phyloP scores from a whole-genome alignment of 1,140 invertebrate species.

The Drosophila watanabei region DNA sequence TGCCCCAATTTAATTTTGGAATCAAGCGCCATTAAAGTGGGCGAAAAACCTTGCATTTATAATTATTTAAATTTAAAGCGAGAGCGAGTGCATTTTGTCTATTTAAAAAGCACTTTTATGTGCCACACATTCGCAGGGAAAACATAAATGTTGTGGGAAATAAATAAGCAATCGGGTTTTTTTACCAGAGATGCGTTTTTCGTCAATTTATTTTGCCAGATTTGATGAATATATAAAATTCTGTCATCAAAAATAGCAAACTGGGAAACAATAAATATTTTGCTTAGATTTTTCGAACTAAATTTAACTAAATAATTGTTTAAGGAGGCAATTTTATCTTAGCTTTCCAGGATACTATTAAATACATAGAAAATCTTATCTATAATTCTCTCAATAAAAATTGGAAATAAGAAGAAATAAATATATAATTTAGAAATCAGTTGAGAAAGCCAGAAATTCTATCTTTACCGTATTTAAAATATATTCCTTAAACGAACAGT shows the following conservation, averaged over 20 bases:
- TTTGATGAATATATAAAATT: background rate
- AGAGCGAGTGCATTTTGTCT: conserved; percentile 10
- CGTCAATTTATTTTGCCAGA: background rate
- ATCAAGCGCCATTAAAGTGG: conserved; percentile 31
- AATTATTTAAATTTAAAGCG: conserved; percentile 15
- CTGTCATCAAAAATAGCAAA: background rate
- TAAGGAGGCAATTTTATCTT: background rate
- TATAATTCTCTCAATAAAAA: background rate
- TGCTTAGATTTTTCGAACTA: background rate
- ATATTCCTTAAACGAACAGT: background rate
- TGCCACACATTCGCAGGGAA: background rate
- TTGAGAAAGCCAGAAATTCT: background rate
- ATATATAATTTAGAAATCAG: background rate
- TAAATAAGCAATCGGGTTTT: conserved; percentile 4
- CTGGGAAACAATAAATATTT: background rate
- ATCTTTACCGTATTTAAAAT: background rate
- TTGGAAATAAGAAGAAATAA: background rate
- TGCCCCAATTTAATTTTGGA: conserved; percentile 27
- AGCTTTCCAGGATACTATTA: background rate
- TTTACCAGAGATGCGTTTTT: background rate
- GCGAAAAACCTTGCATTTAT: conserved; percentile 9
- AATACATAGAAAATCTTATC: too few relatives aligned
- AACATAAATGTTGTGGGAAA: background rate
- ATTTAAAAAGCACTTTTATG: background rate
- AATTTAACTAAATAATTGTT: background rate